Base-by-base conservation (phyloP, 2,113 vertebrate genomes). In the Toxotes chatareus region DNA sequence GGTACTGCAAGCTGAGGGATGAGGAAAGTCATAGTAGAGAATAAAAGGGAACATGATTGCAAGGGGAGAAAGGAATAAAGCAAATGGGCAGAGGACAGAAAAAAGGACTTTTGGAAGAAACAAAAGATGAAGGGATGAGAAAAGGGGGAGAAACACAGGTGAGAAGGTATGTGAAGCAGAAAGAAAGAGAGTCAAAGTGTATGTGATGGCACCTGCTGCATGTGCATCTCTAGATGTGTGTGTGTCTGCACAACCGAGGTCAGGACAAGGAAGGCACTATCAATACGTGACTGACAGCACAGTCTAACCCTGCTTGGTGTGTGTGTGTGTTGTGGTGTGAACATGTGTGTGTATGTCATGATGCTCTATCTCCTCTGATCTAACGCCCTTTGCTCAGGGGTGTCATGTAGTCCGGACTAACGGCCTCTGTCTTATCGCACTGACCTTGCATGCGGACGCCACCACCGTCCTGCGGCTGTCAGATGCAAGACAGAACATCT, bases 371-470 rank as follows among this genome's bases (percentile, higher is more conserved):
- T 13, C 31, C 47, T 59, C 14, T 68, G 59, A 55, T 80, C 49
- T 36, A 13, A 42, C 23, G 12, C 19, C 32, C 71, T 46, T 68
- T 49, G 53, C 23, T 31, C 27, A 32, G 16, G n/a, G 38, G 31
- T 2, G n/a, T 19, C 23, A 17, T 27, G 47, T 6, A 42, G 13
- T 12, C 49, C 14, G 49, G 71, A 71, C 36, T 67, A 36, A 19
- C 12, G 38, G 27, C 42, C 64, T 68, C 49, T 95, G 0, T 38
- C 49, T 70, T 47, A 73, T 81, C 69, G 72, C 49, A 90, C 91
- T 97, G 77, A 99, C 98, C 97, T 99, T 99, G 91, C 97, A 99
- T 0, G 98, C 97, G 23, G 98, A 99, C 38, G 98, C 97, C 87
- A 99, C 93, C 79, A 98, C 17, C 38, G 96, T 97, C 89, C 91